A percentile compares a stretch with the other conserved stretches of the same genome.
These are phyloP conservation scores for Nothocercus nigrocapillus DNA, from an alignment of 2,113 vertebrate genomes.

Conservation along the genomic window DNA sequence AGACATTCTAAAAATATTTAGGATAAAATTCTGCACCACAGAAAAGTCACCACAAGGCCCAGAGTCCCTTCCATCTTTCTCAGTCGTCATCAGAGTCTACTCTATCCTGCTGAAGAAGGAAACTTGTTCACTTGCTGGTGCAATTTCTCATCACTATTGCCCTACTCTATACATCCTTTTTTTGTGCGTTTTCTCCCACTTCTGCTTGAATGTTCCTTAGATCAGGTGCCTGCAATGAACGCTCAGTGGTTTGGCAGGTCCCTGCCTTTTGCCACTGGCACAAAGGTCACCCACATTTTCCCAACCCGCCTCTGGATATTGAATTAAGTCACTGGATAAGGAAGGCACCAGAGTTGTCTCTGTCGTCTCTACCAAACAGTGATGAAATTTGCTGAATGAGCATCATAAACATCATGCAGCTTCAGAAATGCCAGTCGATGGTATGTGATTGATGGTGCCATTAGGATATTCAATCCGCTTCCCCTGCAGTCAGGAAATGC, in stretches of 20 bases:
- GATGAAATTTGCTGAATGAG: not conserved
- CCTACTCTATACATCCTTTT: not conserved
- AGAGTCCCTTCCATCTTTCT: not conserved
- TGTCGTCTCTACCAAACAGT: not conserved
- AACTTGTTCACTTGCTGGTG: not conserved
- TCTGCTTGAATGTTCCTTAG: not conserved
- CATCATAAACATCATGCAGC: not conserved
- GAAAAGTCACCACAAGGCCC: not conserved
- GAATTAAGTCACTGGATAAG: not conserved
- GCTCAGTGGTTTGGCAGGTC: not conserved
- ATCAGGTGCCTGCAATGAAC: not conserved
- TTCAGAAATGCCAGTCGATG: conserved; percentile 16
- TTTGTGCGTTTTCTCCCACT: not conserved
- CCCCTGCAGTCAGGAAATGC: conserved; percentile 11
- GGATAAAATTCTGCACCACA: not conserved
- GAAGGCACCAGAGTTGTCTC: not conserved
- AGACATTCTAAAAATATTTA: not conserved
- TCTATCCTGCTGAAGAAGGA: not conserved
- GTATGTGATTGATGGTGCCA: conserved; percentile 23
- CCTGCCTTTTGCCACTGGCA: not conserved
- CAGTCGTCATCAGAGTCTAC: not conserved
- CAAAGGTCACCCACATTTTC: not conserved
- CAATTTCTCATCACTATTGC: not conserved
- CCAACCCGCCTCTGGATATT: not conserved
- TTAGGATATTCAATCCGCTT: conserved; percentile 25